Percentiles rank a stretch among this genome's conserved stretches.
Evolutionary conservation across 2,888 invertebrate species (phyloP).

Genomic region (Spilosoma lubricipeda): DNA sequence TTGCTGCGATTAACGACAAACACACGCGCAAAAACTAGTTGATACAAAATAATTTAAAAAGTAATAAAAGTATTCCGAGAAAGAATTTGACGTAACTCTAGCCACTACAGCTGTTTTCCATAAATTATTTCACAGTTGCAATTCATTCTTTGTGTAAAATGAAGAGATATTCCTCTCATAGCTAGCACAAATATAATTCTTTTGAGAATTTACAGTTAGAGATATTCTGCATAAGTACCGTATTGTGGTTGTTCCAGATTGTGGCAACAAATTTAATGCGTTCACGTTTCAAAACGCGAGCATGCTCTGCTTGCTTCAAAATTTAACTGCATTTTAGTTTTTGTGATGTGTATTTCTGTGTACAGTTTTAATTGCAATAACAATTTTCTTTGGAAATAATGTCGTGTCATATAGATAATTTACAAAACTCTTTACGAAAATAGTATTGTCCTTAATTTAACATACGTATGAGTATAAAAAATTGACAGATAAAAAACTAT

Average conservation of each 20-base stretch:
- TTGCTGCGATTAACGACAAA: too few relatives aligned
- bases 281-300: not conserved
- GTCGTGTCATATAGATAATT: not conserved
- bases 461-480: too few relatives aligned
- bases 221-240: not conserved
- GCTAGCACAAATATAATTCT: not conserved
- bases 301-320: not conserved
- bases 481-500: too few relatives aligned
- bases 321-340: not conserved
- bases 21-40: too few relatives aligned
- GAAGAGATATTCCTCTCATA: not conserved
- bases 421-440: not conserved
- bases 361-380: not conserved
- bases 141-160: not conserved
- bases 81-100: not conserved
- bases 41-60: not conserved
- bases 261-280: not conserved
- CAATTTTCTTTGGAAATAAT: not conserved
- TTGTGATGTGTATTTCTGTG: not conserved
- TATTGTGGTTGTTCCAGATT: not conserved
- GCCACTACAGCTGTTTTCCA: not conserved
- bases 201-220: not conserved
- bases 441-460: too few relatives aligned
- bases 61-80: not conserved
- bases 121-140: not conserved